Percentiles rank a stretch among this genome's conserved stretches.
Evolutionary conservation across 2,113 vertebrate genomes (phyloP).

Genomic region (Antennarius striatus): DNA sequence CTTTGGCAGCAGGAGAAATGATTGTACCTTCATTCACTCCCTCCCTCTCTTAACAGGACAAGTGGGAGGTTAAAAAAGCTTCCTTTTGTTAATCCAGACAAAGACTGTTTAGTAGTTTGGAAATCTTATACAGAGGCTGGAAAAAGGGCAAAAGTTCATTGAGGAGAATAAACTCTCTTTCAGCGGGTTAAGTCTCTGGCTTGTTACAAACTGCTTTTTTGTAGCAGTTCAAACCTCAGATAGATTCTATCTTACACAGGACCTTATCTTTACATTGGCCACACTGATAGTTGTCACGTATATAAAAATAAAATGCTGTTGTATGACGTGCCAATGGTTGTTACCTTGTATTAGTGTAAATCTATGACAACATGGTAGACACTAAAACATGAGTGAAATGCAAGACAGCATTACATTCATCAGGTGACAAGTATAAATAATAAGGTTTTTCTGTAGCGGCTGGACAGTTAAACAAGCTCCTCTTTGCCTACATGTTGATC

Average conservation of each 20-base stretch:
- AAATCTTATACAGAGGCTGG: constrained; percentile 83
- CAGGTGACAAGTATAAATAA: too few species aligned
- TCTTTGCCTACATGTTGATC: too few species aligned
- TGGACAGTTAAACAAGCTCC: too few species aligned
- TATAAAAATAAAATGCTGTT: too few species aligned
- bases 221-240: background rate
- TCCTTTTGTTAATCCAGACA: constrained; percentile 84
- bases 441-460: too few species aligned
- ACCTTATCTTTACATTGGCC: background rate
- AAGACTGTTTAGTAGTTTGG: constrained; percentile 83
- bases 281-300: too few species aligned
- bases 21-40: constrained; percentile 80
- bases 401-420: too few species aligned
- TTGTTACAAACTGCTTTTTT: constrained; percentile 50
- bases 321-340: too few species aligned
- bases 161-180: constrained; percentile 50
- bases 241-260: background rate
- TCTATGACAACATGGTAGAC: too few species aligned
- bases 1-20: constrained; percentile 83
- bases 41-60: constrained; percentile 61
- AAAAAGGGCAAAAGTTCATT: constrained; percentile 78
- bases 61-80: constrained; percentile 75
- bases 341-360: too few species aligned
- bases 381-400: too few species aligned
- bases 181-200: constrained; percentile 46